Percentiles rank a stretch among this genome's conserved stretches.
These are phyloP conservation scores for Pelobates cultripes DNA, from an alignment of 2,797 vertebrate genomes.

Conservation along the genomic window DNA sequence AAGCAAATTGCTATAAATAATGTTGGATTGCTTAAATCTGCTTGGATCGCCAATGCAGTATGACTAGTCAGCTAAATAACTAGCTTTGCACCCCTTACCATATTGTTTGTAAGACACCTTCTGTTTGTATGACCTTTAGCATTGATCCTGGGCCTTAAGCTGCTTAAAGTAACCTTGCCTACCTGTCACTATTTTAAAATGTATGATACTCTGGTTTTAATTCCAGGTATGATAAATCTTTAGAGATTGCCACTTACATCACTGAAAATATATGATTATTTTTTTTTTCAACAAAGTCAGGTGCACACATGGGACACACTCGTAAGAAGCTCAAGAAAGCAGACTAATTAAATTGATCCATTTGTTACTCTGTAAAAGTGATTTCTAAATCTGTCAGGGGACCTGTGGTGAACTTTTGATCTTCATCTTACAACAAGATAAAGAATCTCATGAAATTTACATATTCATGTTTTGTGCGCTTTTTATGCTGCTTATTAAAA, in stretches of 20 bases:
- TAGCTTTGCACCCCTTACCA: no score
- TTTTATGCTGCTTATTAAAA: background rate
- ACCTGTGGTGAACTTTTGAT: constrained; percentile 26
- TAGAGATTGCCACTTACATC: background rate
- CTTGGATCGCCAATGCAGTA: no score
- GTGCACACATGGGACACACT: constrained; percentile 3
- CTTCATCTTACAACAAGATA: constrained; percentile 11
- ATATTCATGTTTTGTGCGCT: constrained; percentile 10
- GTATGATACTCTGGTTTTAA: no score
- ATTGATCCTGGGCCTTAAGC: no score
- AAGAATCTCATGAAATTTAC: constrained; percentile 24
- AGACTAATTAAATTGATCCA: constrained; percentile 39
- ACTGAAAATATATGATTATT: background rate
- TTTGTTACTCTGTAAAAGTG: constrained; percentile 29
- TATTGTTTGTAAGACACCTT: no score
- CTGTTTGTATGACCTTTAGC: no score
- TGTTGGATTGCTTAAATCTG: no score
- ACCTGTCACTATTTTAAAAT: no score
- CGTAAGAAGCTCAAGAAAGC: constrained; percentile 17
- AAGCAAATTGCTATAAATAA: no score
- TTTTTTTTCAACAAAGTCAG: background rate
- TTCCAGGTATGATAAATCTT: background rate
- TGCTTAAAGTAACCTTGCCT: no score
- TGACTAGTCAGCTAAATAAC: no score
- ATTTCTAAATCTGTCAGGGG: constrained; percentile 21